Conservation (phyloP, 2,113 vertebrate genomes). For the Oryzias javanicus region DNA sequence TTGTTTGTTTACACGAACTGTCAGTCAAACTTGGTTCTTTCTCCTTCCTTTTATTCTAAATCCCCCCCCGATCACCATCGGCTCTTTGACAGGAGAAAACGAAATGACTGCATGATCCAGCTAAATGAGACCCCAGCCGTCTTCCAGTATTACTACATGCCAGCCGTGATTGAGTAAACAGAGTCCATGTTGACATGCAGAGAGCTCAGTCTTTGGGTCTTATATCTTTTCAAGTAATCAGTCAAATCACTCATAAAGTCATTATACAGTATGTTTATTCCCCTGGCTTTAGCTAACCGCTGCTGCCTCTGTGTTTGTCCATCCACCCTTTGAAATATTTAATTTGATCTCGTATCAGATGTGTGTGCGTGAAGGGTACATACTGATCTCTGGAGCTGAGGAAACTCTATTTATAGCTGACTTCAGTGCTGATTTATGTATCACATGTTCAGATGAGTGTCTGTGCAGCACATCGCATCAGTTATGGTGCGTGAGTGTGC, state of each 20-base stretch:
- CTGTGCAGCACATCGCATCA: background rate
- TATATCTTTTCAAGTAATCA: conserved; percentile 16
- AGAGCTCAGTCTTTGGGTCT: conserved; percentile 25
- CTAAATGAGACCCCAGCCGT: conserved; percentile 27
- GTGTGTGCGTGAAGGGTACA: conserved; percentile 44
- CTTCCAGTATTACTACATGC: conserved; percentile 32
- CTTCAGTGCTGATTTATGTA: conserved; percentile 45
- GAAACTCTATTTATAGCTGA: conserved; percentile 50
- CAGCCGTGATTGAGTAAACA: conserved; percentile 37
- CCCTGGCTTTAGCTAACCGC: background rate
- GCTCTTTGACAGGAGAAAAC: conserved; percentile 27
- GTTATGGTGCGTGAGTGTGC: background rate
- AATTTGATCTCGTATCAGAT: conserved; percentile 32
- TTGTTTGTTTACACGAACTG: conserved; percentile 25
- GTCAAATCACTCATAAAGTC: conserved; percentile 39
- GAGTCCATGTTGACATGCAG: conserved; percentile 19
- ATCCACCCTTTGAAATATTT: conserved; percentile 21
- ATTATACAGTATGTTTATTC: conserved; percentile 28
- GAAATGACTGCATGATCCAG: conserved; percentile 22
- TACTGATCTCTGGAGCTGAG: conserved; percentile 45
- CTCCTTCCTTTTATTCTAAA: conserved; percentile 14
- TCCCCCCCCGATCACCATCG: conserved; percentile 19
- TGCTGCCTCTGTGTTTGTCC: background rate
- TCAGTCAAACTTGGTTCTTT: background rate
- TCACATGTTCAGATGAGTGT: conserved; percentile 28